Conservation (phyloP, 2,797 vertebrate species). For the Syngnathus rostellatus region DNA sequence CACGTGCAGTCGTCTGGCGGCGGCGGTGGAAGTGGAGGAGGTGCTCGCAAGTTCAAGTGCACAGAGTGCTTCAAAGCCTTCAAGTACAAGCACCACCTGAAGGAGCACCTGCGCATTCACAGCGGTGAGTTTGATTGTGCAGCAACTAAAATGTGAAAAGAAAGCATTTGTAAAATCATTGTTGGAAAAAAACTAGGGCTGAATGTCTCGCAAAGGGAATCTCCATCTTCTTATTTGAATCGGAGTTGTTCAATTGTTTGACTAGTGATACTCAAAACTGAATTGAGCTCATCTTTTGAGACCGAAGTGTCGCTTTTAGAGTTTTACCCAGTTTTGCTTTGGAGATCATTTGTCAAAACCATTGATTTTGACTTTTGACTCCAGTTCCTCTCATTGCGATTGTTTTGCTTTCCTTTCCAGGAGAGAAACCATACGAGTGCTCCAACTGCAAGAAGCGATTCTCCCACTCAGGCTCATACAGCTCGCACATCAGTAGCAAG, state of each 20-base stretch:
- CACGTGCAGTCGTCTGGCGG: constrained; percentile 79
- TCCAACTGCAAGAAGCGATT: constrained; percentile 98
- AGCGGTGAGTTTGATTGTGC: constrained; percentile 76
- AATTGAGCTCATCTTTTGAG: not conserved
- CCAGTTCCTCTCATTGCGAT: not conserved
- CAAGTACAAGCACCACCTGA: constrained; percentile 98
- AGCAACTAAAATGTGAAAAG: no score
- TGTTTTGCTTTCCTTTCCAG: constrained; percentile 38
- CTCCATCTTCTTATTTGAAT: not conserved
- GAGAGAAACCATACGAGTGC: constrained; percentile 98
- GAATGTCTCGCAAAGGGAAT: no score
- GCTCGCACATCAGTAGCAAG: constrained; percentile 98
- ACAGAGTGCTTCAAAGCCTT: constrained; percentile 97
- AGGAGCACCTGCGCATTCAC: constrained; percentile 97
- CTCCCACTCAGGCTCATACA: constrained; percentile 98
- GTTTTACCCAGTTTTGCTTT: not conserved
- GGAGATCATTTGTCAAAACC: not conserved
- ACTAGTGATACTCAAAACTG: not conserved
- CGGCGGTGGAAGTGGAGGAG: constrained; percentile 59
- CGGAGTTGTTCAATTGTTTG: not conserved
- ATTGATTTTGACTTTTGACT: not conserved
- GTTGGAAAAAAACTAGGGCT: no score
- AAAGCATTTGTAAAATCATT: no score
- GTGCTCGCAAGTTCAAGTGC: constrained; percentile 95
- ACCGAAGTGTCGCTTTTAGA: not conserved